phyloP scores from a whole-genome alignment of 2,113 vertebrate species.

The Halichoeres trimaculatus region DNA sequence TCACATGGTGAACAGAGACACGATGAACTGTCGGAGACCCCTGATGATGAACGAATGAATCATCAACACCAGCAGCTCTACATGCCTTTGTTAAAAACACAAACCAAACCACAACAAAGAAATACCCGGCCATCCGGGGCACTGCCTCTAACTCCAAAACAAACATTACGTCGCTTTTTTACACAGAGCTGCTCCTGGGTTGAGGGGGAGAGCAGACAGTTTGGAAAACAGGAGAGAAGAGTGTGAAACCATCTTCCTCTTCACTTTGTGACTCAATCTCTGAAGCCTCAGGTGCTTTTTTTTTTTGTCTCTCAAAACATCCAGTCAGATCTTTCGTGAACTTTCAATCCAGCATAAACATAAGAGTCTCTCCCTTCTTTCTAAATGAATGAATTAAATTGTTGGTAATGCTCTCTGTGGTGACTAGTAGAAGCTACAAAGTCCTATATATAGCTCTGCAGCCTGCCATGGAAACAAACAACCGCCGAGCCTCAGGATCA shows the following conservation, averaged over 20 bases:
- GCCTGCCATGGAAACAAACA: constrained; percentile 77
- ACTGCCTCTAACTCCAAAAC: constrained; percentile 68
- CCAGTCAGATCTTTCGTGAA: not conserved
- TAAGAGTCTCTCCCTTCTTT: not conserved
- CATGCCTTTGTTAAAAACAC: constrained; percentile 48
- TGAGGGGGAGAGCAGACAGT: constrained; percentile 19
- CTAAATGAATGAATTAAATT: constrained; percentile 35
- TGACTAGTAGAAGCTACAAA: constrained; percentile 55
- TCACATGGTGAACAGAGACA: constrained; percentile 17
- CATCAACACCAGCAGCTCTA: constrained; percentile 65
- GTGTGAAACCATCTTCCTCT: constrained; percentile 61
- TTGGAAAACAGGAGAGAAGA: constrained; percentile 4
- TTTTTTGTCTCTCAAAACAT: constrained; percentile 48
- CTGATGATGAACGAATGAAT: constrained; percentile 68
- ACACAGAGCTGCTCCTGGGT: constrained; percentile 42
- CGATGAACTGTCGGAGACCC: constrained; percentile 56
- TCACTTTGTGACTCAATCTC: constrained; percentile 60
- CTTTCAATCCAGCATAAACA: constrained; percentile 13
- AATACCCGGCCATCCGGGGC: constrained; percentile 59
- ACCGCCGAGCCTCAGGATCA: constrained; percentile 63
- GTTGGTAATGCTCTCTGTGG: constrained; percentile 38
- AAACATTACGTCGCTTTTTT: constrained; percentile 68
- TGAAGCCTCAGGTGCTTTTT: constrained; percentile 52
- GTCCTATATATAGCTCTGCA: constrained; percentile 76
- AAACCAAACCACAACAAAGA: constrained; percentile 74